Evolutionary conservation across 2,113 vertebrate genomes (phyloP), one percentile per base, ranked within the genome.

Genomic region (Poeciliopsis turrubarensis): DNA sequence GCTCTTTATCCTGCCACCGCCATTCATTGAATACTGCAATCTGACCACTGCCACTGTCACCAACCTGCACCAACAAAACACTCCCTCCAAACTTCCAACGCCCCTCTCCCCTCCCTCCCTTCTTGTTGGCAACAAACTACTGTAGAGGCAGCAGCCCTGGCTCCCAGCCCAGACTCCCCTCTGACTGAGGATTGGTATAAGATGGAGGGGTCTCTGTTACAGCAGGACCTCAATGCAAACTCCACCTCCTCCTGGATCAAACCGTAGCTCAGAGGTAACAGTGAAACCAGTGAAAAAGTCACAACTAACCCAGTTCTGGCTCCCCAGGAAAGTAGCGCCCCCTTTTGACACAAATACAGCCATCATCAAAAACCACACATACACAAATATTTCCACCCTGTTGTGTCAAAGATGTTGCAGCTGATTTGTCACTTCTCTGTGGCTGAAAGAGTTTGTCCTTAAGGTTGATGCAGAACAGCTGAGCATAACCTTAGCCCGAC

Each of bases 151-250:
- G 91, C 89, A 87, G 90, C 92, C 69, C 89, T 93, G 92, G 92
- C 90, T 72, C 89, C 92, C 88, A 92, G 91, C 91, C 92, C 93
- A 89, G 91, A 90, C 89, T 94, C 93, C 91, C 93, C 92, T 90
- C 90, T 93, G 92, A 89, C 92, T 81, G 92, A 94, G 90, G 92
- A 94, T 89, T 95, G 94, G 94, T 94, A 90, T 92, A 94, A 94
- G 89, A 93, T 91, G 89, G 93, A 95, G 84, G 93, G 93, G 90
- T 94, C 92, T 86, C 93, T 94, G 87, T 83, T 94, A 93, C 94
- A 94, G 92, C 94, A 95, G 92, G 95, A 95, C 92, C 93, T 95
- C 93, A 95, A 94, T 95, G 95, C 94, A 92, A 95, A 95, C 92
- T 94, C 94, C 85, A 94, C 94, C 88, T 94, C 94, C 80, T 93